phyloP scores from a whole-genome alignment of 2,797 vertebrate genomes.

The Percopsis omiscomaycus region DNA sequence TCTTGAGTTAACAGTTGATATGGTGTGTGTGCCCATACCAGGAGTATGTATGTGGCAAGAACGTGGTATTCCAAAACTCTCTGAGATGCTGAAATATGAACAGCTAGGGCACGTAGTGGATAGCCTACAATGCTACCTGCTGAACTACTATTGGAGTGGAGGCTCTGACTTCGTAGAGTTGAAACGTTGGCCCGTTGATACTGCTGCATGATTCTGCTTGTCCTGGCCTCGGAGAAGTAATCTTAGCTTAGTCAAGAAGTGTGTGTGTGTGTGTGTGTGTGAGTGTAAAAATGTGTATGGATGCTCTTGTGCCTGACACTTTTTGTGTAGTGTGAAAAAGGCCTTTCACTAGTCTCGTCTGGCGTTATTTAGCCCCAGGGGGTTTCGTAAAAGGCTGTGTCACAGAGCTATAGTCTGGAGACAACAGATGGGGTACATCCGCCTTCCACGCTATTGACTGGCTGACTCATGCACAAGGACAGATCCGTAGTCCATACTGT shows the following conservation, averaged over 20 bases:
- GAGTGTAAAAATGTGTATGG: conserved; percentile 7
- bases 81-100: neutral
- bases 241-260: conserved; percentile 2
- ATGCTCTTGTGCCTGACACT: conserved; percentile 4
- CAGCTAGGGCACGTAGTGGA: conserved; percentile 2
- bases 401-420: conserved; percentile 15
- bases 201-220: conserved; percentile 25
- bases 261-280: conserved; percentile 7
- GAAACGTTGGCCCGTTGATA: conserved; percentile 3
- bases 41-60: neutral
- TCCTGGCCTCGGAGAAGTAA: conserved; percentile 3
- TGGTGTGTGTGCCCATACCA: neutral
- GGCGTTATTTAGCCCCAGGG: conserved; percentile 14
- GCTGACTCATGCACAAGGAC: conserved; percentile 24
- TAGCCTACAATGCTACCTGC: conserved; percentile 43
- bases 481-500: neutral
- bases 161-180: conserved; percentile 11
- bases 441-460: conserved; percentile 42
- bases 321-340: conserved; percentile 10
- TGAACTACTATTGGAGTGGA: conserved; percentile 18
- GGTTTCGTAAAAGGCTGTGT: conserved; percentile 22
- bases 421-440: conserved; percentile 52
- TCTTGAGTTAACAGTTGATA: neutral
- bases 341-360: conserved; percentile 33
- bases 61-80: neutral